Base-by-base conservation (phyloP, 2,113 vertebrate genomes). In the Corvus hawaiiensis region DNA sequence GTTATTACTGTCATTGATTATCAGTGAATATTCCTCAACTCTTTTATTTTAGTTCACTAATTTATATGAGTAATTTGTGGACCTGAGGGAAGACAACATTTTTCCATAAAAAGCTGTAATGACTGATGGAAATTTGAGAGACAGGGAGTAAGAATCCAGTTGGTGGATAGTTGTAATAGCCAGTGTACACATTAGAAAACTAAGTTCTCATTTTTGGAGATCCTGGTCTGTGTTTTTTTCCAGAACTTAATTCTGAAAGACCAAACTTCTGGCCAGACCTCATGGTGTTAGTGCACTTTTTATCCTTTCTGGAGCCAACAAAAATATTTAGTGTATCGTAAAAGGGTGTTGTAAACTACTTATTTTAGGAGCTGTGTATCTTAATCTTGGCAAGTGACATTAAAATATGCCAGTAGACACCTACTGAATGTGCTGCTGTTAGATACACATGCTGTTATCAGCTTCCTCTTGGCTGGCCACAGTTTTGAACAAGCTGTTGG, bases 371-470 rank as follows among this genome's bases (percentile, higher is more conserved):
- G 4, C 17, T 41, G 3, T n/a, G 11, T 71, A 41, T 71, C 32
- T 16, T 89, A 49, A 44, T 84, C 19, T 81, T 87, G 13, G 22
- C n/a, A 87, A 56, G 24, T 19, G n/a, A 20, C 37, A 62, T 61
- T 22, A 73, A 67, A 68, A 33, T 58, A 77, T 18, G 6, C 46
- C 19, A 33, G n/a, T 28, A 86, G 68, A 48, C 13, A 68, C 13
- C 7, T 48, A 33, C 13, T 28, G 16, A 35, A 13, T 46, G 17
- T 52, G 33, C 44, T 3, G 1, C 41, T 80, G 20, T 76, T 66
- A 43, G 30, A 48, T 26, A 27, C 2, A 14, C 6, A 4, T 0
- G 2, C 10, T 8, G 7, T 59, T 11, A 41, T 2, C 21, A 41
- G 26, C 7, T 52, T 80, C 94, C 58, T 91, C 16, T 64, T 83